A percentile compares a stretch with the other conserved stretches of the same genome.
phyloP scores from a whole-genome alignment of 2,888 invertebrate species.

The Molanna angustata region DNA sequence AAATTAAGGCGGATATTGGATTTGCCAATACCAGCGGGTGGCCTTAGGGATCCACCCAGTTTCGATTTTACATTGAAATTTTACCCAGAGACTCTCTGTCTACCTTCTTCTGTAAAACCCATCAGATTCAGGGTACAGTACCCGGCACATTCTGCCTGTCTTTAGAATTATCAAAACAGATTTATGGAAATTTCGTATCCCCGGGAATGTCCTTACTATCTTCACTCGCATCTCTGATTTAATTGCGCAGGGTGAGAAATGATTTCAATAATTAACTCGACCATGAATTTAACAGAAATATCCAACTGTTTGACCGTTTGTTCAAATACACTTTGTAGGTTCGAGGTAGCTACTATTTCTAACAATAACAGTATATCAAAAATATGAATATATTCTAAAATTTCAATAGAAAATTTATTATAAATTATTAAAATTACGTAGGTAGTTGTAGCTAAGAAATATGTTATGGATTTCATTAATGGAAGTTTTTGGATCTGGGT shows the following conservation, averaged over 20 bases:
- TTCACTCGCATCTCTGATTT: constrained; percentile 2
- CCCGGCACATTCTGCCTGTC: constrained; percentile 12
- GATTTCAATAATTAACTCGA: not conserved
- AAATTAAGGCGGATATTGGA: constrained; percentile 32
- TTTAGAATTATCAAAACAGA: constrained; percentile 12
- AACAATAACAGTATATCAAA: too few relatives aligned
- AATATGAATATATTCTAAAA: too few relatives aligned
- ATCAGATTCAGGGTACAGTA: constrained; percentile 6
- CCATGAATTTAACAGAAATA: not conserved
- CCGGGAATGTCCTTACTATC: constrained; percentile 1
- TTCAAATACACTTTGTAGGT: too few relatives aligned
- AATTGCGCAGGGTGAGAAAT: constrained; percentile 3
- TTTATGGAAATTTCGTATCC: constrained; percentile 11
- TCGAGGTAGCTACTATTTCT: too few relatives aligned
- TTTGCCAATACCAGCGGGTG: constrained; percentile 26
- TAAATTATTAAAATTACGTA: too few relatives aligned
- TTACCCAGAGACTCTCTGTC: constrained; percentile 1
- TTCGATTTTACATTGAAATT: constrained; percentile 13
- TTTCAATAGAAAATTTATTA: too few relatives aligned
- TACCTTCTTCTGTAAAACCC: constrained; percentile 6
- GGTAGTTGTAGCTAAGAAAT: too few relatives aligned
- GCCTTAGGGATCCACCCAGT: not conserved
- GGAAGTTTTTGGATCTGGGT: too few relatives aligned
- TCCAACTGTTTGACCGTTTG: too few relatives aligned
- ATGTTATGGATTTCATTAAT: too few relatives aligned